These are phyloP conservation scores for Brachyptera putata DNA, from an alignment of 2,888 invertebrate genomes.

Conservation along the genomic window DNA sequence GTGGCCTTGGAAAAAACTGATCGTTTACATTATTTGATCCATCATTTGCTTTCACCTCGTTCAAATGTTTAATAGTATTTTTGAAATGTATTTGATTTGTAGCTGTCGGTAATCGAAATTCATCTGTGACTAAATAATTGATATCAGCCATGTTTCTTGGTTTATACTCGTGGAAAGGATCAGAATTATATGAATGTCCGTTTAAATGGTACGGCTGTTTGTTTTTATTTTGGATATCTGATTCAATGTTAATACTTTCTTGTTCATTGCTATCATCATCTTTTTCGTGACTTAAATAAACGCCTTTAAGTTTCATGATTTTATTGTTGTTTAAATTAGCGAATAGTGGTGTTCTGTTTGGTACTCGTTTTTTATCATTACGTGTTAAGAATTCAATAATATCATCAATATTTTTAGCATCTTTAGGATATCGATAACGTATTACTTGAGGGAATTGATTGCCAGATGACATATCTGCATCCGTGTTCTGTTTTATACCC, in stretches of 20 bases:
- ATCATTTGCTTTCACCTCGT: neutral
- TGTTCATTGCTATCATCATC: slow-evolving; percentile 32
- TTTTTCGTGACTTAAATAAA: slow-evolving; percentile 43
- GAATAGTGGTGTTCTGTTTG: neutral
- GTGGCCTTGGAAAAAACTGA: slow-evolving; percentile 38
- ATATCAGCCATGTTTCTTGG: slow-evolving; percentile 67
- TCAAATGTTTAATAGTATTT: neutral
- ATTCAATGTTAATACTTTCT: neutral
- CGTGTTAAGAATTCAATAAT: slow-evolving; percentile 43
- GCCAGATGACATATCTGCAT: neutral
- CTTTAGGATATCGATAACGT: slow-evolving; percentile 42
- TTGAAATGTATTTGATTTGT: neutral
- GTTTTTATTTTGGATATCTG: too few species aligned
- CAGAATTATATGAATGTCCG: slow-evolving; percentile 44
- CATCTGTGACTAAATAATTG: slow-evolving; percentile 14
- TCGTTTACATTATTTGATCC: slow-evolving; percentile 30
- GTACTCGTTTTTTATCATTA: slow-evolving; percentile 33
- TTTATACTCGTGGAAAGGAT: slow-evolving; percentile 66
- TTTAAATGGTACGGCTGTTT: slow-evolving; percentile 36
- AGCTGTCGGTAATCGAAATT: neutral
- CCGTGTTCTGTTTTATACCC: neutral
- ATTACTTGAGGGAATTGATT: slow-evolving; percentile 42
- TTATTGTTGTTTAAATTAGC: slow-evolving; percentile 24
- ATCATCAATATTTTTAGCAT: slow-evolving; percentile 44
- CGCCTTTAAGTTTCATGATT: slow-evolving; percentile 45